Percentiles rank a stretch among this genome's conserved stretches.
phyloP scores from a whole-genome alignment of 30 jellyfish, hydroid and myxozoan genomes.

The Phacellophora camtschatica region DNA sequence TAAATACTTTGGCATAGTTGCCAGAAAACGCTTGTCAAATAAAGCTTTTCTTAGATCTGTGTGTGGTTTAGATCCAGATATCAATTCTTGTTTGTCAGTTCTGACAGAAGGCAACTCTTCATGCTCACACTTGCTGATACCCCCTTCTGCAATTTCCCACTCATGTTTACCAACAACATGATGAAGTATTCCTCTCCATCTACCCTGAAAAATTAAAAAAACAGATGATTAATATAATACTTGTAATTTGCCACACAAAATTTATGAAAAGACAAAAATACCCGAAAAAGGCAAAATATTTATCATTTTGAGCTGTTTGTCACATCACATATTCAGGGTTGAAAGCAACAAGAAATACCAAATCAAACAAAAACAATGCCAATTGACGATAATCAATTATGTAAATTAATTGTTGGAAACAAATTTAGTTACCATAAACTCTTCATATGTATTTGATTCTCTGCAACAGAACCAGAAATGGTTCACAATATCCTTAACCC shows the following conservation, averaged over 20 bases:
- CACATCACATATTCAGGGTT: no score
- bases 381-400: no score
- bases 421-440: neutral
- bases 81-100: neutral
- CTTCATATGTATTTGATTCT: neutral
- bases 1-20: neutral
- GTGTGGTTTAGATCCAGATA: neutral
- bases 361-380: no score
- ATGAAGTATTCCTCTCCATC: neutral
- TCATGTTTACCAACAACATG: neutral
- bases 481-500: neutral
- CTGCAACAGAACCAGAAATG: neutral
- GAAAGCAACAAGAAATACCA: no score
- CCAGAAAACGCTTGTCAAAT: neutral
- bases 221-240: no score
- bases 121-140: neutral
- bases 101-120: neutral
- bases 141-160: neutral
- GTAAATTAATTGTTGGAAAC: no score
- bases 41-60: neutral
- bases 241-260: no score
- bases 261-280: no score
- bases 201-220: no score
- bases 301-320: no score
- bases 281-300: no score